A percentile compares a stretch with the other conserved stretches of the same genome.
These are phyloP conservation scores for Ips nitidus DNA, from an alignment of 1,140 invertebrate genomes.

Conservation along the genomic window DNA sequence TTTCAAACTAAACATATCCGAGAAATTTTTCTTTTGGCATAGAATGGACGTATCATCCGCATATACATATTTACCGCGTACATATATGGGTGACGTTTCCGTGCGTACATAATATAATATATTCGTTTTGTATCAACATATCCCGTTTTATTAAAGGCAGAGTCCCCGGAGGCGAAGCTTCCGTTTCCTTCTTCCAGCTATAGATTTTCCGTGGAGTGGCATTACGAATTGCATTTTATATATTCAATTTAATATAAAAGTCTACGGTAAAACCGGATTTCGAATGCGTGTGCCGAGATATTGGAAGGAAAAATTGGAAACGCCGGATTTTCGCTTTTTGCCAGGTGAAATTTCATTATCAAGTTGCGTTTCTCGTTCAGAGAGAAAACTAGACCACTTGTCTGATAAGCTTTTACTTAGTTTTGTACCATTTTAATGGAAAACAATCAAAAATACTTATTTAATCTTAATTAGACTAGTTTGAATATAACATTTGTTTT, in stretches of 20 bases:
- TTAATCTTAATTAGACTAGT: no score
- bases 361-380: background rate
- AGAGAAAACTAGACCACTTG: no score
- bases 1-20: no score
- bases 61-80: no score
- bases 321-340: no score
- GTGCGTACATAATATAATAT: slow-evolving; percentile 20
- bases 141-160: slow-evolving; percentile 51
- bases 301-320: slow-evolving; percentile 6
- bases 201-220: slow-evolving; percentile 39
- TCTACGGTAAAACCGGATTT: slow-evolving; percentile 26
- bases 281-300: slow-evolving; percentile 19
- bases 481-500: no score
- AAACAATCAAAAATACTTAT: no score
- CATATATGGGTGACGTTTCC: no score
- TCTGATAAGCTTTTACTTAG: no score
- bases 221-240: slow-evolving; percentile 32
- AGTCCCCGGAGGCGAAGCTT: slow-evolving; percentile 43
- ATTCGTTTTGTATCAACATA: slow-evolving; percentile 51
- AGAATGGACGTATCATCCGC: no score
- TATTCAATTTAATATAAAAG: slow-evolving; percentile 34
- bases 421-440: no score
- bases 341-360: background rate
- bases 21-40: no score
- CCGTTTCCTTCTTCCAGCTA: slow-evolving; percentile 38